These are phyloP conservation scores for Dinocampus coccinellae DNA, from an alignment of 2,888 invertebrate species.

Conservation along the genomic window DNA sequence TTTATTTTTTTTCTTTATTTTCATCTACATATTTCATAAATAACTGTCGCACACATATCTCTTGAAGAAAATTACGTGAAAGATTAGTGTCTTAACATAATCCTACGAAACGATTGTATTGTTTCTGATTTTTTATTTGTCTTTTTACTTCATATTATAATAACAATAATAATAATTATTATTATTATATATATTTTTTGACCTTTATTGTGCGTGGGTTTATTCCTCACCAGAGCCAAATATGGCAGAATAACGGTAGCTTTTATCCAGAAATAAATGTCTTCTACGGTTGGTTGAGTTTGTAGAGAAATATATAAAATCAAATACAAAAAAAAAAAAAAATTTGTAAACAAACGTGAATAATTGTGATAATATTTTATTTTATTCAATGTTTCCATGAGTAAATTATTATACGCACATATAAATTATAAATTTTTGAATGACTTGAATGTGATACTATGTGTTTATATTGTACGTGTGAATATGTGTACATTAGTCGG, in stretches of 20 bases:
- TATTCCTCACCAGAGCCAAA: conserved; percentile 8
- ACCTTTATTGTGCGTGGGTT: conserved; percentile 23
- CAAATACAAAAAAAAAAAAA: background rate
- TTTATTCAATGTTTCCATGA: no score
- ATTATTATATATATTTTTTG: background rate
- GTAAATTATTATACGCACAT: background rate
- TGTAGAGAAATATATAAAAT: background rate
- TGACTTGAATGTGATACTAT: background rate
- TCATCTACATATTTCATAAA: conserved; percentile 7
- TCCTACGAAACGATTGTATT: conserved; percentile 37
- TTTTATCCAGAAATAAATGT: conserved; percentile 30
- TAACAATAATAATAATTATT: no score
- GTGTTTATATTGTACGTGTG: background rate
- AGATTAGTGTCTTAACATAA: conserved; percentile 36
- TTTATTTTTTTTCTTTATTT: background rate
- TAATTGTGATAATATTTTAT: background rate
- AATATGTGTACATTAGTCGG: background rate
- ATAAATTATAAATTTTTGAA: background rate
- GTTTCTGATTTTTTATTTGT: conserved; percentile 27
- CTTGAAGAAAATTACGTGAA: conserved; percentile 18
- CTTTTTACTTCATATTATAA: no score
- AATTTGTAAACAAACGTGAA: background rate
- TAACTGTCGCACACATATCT: background rate
- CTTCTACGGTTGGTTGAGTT: background rate
- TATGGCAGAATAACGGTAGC: conserved; percentile 36